Conservation (phyloP, 2,113 vertebrate species). For the Otis tarda region DNA sequence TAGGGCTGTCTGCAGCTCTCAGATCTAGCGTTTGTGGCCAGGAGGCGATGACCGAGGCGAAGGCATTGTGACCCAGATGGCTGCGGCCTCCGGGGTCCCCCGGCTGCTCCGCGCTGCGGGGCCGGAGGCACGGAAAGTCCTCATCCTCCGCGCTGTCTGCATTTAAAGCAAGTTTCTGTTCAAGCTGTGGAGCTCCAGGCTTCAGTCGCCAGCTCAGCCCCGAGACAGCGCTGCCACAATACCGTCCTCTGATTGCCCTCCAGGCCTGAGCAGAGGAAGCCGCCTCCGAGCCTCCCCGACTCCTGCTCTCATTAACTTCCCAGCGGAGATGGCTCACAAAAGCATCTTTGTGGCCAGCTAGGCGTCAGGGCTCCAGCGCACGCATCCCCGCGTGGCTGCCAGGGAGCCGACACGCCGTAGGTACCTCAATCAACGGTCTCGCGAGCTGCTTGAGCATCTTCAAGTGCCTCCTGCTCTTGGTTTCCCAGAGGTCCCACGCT, state of each 20-base stretch:
- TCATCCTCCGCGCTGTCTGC: background rate
- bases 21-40: background rate
- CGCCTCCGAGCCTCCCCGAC: slow-evolving; percentile 15
- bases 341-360: slow-evolving; percentile 57
- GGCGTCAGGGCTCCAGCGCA: background rate
- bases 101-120: background rate
- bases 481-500: background rate
- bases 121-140: background rate
- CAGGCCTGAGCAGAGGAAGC: background rate
- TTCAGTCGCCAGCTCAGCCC: background rate
- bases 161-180: background rate
- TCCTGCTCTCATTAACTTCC: slow-evolving; percentile 42
- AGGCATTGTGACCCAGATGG: background rate
- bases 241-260: background rate
- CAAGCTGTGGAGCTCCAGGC: background rate
- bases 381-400: background rate
- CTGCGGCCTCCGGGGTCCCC: background rate
- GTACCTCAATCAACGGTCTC: background rate
- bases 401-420: background rate
- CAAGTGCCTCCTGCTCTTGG: background rate
- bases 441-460: background rate
- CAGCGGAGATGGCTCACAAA: slow-evolving; percentile 55
- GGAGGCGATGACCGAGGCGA: background rate
- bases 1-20: background rate
- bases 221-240: background rate